These are phyloP conservation scores for Neomorphus geoffroyi DNA, from an alignment of 2,797 vertebrate genomes.

Conservation along the genomic window DNA sequence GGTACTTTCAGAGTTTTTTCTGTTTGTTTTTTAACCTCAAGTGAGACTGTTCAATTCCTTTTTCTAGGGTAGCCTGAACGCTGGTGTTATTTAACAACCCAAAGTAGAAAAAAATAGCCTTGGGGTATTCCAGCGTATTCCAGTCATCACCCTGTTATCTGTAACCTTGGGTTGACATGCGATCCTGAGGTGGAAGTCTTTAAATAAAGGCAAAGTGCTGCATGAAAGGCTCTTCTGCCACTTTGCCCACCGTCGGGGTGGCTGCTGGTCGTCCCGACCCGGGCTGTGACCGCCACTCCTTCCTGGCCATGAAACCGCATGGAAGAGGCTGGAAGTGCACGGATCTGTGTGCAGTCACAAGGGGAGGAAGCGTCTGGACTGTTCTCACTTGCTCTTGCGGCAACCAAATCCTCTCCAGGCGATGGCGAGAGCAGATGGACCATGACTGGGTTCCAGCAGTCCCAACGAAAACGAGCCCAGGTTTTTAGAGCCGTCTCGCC, in stretches of 20 bases:
- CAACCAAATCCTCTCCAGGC: neutral
- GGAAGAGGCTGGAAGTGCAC: neutral
- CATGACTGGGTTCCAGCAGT: accelerated
- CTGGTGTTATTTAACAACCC: slow-evolving; percentile 47
- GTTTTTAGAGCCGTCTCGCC: neutral
- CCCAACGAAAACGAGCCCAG: accelerated
- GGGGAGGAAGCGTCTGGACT: neutral
- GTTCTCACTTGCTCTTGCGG: neutral
- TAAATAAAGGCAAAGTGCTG: slow-evolving; percentile 1
- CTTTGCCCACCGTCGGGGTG: neutral
- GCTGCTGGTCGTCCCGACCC: neutral
- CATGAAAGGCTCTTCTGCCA: neutral
- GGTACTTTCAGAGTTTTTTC: neutral
- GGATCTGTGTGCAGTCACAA: neutral
- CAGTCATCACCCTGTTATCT: slow-evolving; percentile 35
- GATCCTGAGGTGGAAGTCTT: slow-evolving; percentile 23
- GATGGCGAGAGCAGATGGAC: neutral
- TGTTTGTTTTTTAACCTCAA: slow-evolving; percentile 30
- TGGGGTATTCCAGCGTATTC: slow-evolving; percentile 16
- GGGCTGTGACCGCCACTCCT: neutral
- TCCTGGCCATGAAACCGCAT: accelerated
- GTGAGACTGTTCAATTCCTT: slow-evolving; percentile 16
- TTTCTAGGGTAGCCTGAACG: slow-evolving; percentile 23
- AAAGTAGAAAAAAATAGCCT: slow-evolving; percentile 34
- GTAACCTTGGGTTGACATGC: slow-evolving; percentile 19